These are phyloP conservation scores for Omphaloscelis lunosa DNA, from an alignment of 2,888 invertebrate species.

Conservation along the genomic window DNA sequence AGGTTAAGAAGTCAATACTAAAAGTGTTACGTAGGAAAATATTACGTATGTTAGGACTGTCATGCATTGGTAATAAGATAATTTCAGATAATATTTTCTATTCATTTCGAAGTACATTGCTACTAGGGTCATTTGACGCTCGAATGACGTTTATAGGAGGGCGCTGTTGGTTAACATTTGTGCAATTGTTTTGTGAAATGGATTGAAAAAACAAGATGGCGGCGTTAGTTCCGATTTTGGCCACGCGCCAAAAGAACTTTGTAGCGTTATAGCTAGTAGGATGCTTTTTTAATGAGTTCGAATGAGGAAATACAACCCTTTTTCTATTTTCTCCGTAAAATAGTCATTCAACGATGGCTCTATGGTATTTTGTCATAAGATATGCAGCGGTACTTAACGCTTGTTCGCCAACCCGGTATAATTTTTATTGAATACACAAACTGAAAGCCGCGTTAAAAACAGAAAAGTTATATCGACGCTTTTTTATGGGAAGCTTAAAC, in stretches of 20 bases:
- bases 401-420: not conserved
- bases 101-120: not conserved
- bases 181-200: too few relatives aligned
- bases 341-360: not conserved
- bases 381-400: too few relatives aligned
- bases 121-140: too few relatives aligned
- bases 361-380: not conserved
- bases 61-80: not conserved
- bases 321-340: not conserved
- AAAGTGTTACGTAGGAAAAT: slow-evolving; percentile 13
- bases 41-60: not conserved
- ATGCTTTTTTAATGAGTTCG: not conserved
- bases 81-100: not conserved
- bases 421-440: not conserved
- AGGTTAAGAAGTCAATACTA: slow-evolving; percentile 9
- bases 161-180: too few relatives aligned
- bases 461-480: too few relatives aligned
- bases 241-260: too few relatives aligned
- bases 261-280: not conserved
- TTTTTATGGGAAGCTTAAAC: not conserved
- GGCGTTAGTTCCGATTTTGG: too few relatives aligned
- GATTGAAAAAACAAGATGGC: too few relatives aligned
- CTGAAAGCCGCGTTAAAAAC: not conserved
- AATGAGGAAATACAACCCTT: not conserved
- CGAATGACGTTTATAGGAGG: too few relatives aligned